Evolutionary conservation across 92 coral and sea anemone species (phyloP).

Genomic region (Pocillopora grandis): DNA sequence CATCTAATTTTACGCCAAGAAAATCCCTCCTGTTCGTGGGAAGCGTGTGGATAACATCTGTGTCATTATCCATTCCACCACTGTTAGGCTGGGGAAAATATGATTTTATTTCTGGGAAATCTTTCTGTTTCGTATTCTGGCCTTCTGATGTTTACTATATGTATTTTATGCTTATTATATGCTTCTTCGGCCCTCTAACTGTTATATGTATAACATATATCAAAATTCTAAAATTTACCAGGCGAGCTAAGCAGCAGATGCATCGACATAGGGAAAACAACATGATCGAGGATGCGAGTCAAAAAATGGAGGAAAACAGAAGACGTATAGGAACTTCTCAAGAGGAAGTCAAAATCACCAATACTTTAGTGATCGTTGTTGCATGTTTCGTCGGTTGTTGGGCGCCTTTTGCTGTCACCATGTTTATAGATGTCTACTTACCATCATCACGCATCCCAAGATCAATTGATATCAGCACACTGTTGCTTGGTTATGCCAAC

Average conservation of each 20-base stretch:
- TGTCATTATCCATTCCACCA: constrained; percentile 66
- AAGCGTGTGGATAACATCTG: constrained; percentile 62
- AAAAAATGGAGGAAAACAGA: neutral
- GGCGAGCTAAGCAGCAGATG: constrained; percentile 27
- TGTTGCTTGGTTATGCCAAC: constrained; percentile 74
- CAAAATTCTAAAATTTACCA: constrained; percentile 55
- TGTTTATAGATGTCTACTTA: constrained; percentile 65
- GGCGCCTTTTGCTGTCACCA: constrained; percentile 79
- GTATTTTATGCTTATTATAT: constrained; percentile 70
- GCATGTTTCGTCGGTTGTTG: constrained; percentile 73
- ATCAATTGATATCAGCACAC: constrained; percentile 60
- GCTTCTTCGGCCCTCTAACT: constrained; percentile 71
- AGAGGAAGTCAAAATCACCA: constrained; percentile 59
- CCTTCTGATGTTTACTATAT: constrained; percentile 68
- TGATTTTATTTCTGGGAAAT: constrained; percentile 71
- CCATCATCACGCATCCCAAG: constrained; percentile 57
- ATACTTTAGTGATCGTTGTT: constrained; percentile 65
- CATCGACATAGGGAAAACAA: constrained; percentile 12
- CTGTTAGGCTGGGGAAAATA: constrained; percentile 81
- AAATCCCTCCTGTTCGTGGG: constrained; percentile 36
- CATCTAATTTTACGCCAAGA: constrained; percentile 29
- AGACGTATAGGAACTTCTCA: constrained; percentile 23
- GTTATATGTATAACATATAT: constrained; percentile 66
- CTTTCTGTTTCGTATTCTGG: constrained; percentile 78
- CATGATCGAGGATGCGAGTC: neutral